Evolutionary conservation across 2,113 vertebrate species (phyloP).

Genomic region (Jaculus jaculus): DNA sequence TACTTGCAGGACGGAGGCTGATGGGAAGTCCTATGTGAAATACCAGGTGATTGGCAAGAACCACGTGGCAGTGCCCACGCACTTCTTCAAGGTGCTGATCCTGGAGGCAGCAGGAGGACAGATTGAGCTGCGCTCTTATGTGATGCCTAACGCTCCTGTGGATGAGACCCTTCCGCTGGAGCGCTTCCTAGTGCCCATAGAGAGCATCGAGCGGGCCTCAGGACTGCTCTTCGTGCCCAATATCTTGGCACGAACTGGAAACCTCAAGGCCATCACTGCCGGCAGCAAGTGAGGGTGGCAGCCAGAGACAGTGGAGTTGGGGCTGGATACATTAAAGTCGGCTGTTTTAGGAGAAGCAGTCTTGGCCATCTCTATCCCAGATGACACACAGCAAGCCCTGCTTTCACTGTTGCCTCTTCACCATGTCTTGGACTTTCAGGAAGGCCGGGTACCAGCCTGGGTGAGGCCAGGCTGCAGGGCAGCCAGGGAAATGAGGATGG

Average conservation of each 20-base stretch:
- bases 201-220: slow-evolving; percentile 93
- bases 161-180: slow-evolving; percentile 91
- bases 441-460: slow-evolving; percentile 69
- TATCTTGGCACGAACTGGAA: slow-evolving; percentile 89
- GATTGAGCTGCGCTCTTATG: slow-evolving; percentile 92
- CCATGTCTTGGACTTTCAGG: background rate
- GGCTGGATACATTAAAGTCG: slow-evolving; percentile 17
- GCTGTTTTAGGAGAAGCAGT: slow-evolving; percentile 20
- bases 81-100: slow-evolving; percentile 98
- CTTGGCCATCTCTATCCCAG: background rate
- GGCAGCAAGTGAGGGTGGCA: slow-evolving; percentile 80
- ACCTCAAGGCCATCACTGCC: slow-evolving; percentile 87
- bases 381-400: background rate
- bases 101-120: slow-evolving; percentile 90
- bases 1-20: slow-evolving; percentile 88
- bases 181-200: slow-evolving; percentile 94
- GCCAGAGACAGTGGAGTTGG: background rate
- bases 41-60: slow-evolving; percentile 96
- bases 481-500: slow-evolving; percentile 94
- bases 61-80: slow-evolving; percentile 94
- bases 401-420: background rate
- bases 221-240: slow-evolving; percentile 96
- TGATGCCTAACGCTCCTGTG: slow-evolving; percentile 93
- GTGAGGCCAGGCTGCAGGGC: slow-evolving; percentile 88
- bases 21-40: slow-evolving; percentile 94